Conservation (phyloP, 2,113 vertebrate genomes). For the Platichthys flesus region DNA sequence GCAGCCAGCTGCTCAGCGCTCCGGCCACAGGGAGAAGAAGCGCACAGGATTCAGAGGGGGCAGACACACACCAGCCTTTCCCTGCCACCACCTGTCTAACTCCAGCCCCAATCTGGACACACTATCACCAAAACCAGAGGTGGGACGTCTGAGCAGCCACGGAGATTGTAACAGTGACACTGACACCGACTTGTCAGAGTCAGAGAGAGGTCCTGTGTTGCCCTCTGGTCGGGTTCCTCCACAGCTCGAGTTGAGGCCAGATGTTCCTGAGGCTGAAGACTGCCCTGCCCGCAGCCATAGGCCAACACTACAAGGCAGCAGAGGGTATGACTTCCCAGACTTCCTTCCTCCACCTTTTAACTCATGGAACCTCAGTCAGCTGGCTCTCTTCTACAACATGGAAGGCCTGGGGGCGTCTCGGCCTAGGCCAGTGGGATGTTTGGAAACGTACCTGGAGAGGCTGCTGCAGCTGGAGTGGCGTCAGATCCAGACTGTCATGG, state of each 20-base stretch:
- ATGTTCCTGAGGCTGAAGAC: constrained; percentile 80
- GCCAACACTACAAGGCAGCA: constrained; percentile 33
- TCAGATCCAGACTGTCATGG: constrained; percentile 85
- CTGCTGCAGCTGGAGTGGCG: constrained; percentile 90
- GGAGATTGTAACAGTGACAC: constrained; percentile 85
- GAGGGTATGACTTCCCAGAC: constrained; percentile 83
- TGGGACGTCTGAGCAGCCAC: neutral
- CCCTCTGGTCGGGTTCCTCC: constrained; percentile 80
- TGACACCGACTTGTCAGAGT: constrained; percentile 91
- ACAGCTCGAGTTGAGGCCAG: constrained; percentile 87
- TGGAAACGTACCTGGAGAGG: constrained; percentile 87
- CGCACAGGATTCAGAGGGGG: neutral
- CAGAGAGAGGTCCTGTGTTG: constrained; percentile 81
- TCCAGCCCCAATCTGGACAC: constrained; percentile 33
- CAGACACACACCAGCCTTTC: constrained; percentile 28
- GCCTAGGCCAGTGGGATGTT: constrained; percentile 72
- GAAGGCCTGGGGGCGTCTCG: constrained; percentile 71
- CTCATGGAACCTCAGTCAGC: constrained; percentile 88
- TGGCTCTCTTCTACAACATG: constrained; percentile 82
- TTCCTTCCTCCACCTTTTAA: constrained; percentile 91
- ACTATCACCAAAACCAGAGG: constrained; percentile 5
- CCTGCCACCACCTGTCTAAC: constrained; percentile 1
- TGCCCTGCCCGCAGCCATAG: constrained; percentile 40
- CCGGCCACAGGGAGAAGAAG: constrained; percentile 29
- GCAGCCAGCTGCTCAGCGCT: constrained; percentile 19